Evolutionary conservation across 2,888 invertebrate species (phyloP), one percentile per base, ranked within the genome.

Genomic region (Pristionchus fissidentatus): DNA sequence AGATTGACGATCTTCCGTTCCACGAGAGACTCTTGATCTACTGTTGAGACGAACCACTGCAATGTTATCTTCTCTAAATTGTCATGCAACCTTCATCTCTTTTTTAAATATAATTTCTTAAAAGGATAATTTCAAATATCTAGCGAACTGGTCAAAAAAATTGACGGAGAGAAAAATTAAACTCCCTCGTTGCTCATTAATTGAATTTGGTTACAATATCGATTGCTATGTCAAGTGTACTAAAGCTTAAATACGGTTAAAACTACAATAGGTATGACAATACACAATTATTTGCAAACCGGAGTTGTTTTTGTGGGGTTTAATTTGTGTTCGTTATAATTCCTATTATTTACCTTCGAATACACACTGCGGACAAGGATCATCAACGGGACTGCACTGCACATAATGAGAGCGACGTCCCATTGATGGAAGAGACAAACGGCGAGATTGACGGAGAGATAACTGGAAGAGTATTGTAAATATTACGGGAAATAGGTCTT

Each of bases 361-460:
- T 90, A 91, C 62, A 91, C 83, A 49, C 91, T 88, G 57, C 91
- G 87, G 38, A 89, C 88, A 35, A 88, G 77, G 66, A 89, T 89
- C 52, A 89, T 87, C 3, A 88, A 77, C 22, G 91, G 91, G 66
- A 91, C 86, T 8, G 89, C 89, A n/a, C 88, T 84, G 79, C 88
- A 89, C 89, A 91, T 90, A 75, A 91, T 88, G 15, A 91, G 85
- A 26, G 90, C 92, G 32, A 91, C 91, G 84, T 91, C 90, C 91
- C 91, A 91, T 84, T 91, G 90, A 38, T 89, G 91, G 84, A 90
- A 90, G 35, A 91, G 46, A 60, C 89, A 90, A 26, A 89, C 85
- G 38, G 82, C 43, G 35, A 66, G 66, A 49, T 43, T 57, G 26
- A 84, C 79, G n/a, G 41, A 13, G n/a, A 79, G 79, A 41, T 79